A percentile compares a stretch with the other conserved stretches of the same genome.
Evolutionary conservation across 2,888 invertebrate genomes (phyloP).

Genomic region (Arrhopalites spinosus): DNA sequence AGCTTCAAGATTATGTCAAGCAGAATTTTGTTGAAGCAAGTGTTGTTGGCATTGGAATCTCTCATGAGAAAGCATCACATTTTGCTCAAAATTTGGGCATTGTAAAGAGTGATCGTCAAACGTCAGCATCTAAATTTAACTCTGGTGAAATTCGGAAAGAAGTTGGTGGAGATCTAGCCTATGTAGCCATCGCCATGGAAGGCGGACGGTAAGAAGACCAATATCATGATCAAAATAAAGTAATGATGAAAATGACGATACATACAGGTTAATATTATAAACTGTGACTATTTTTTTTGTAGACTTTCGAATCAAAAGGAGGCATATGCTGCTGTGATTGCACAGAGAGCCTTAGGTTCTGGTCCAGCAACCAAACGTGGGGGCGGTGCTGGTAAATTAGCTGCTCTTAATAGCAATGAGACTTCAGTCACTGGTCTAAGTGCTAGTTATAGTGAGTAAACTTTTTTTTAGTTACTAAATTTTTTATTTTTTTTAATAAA

Average conservation of each 20-base stretch:
- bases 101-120: conserved; percentile 59
- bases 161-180: conserved; percentile 65
- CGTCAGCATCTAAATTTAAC: conserved; percentile 62
- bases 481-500: no score
- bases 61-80: conserved; percentile 67
- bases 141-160: conserved; percentile 69
- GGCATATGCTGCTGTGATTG: conserved; percentile 68
- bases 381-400: conserved; percentile 62
- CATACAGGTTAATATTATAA: not conserved
- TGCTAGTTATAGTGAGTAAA: conserved; percentile 77
- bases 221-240: not conserved
- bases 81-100: conserved; percentile 67
- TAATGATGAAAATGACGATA: not conserved
- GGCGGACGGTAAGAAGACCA: conserved; percentile 64
- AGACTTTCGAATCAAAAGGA: conserved; percentile 2
- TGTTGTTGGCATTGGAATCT: conserved; percentile 81
- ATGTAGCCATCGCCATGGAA: conserved; percentile 77
- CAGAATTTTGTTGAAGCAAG: conserved; percentile 73
- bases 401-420: conserved; percentile 61
- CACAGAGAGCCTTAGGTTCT: conserved; percentile 73
- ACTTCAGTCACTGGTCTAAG: conserved; percentile 73
- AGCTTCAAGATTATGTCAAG: conserved; percentile 73
- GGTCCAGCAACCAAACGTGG: conserved; percentile 78
- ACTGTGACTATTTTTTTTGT: conserved; percentile 15
- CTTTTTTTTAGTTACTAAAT: no score